Conservation (phyloP, 1,140 invertebrate genomes). For the Belonocnema kinseyi region DNA sequence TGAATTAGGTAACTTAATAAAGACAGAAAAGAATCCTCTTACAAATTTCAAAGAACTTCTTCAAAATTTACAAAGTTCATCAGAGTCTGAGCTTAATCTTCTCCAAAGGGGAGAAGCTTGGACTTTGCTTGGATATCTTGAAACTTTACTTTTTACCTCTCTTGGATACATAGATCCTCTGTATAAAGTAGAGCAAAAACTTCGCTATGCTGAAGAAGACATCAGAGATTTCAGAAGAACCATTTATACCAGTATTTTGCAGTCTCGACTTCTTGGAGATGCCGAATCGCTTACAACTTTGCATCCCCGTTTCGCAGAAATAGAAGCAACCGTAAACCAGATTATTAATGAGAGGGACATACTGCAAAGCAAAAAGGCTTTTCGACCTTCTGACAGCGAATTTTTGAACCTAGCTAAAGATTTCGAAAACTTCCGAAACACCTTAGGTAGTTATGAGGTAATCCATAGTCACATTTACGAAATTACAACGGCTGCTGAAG, state of each 20-base stretch:
- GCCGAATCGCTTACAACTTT: conserved; percentile 28
- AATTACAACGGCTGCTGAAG: conserved; percentile 17
- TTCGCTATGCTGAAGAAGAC: conserved; percentile 81
- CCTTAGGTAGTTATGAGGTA: conserved; percentile 52
- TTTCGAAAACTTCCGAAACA: conserved; percentile 53
- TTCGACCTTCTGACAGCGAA: conserved; percentile 76
- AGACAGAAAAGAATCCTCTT: conserved; percentile 51
- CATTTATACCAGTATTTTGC: conserved; percentile 55
- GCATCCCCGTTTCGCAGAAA: conserved; percentile 51
- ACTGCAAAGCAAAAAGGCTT: conserved; percentile 70
- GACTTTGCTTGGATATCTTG: conserved; percentile 69
- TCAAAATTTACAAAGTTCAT: conserved; percentile 44
- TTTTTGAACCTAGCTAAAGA: conserved; percentile 75
- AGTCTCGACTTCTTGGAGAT: conserved; percentile 55
- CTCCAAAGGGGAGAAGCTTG: conserved; percentile 62
- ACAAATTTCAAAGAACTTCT: conserved; percentile 46
- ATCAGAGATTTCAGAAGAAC: conserved; percentile 66
- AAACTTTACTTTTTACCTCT: conserved; percentile 70
- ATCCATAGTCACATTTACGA: conserved; percentile 49
- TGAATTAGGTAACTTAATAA: conserved; percentile 26
- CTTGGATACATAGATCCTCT: conserved; percentile 83
- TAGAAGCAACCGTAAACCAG: conserved; percentile 49
- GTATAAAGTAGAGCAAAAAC: conserved; percentile 82
- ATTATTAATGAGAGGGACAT: conserved; percentile 47
- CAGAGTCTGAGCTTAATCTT: conserved; percentile 32